Conservation (phyloP, 2,888 invertebrate genomes). For the Drosophila leonis region DNA sequence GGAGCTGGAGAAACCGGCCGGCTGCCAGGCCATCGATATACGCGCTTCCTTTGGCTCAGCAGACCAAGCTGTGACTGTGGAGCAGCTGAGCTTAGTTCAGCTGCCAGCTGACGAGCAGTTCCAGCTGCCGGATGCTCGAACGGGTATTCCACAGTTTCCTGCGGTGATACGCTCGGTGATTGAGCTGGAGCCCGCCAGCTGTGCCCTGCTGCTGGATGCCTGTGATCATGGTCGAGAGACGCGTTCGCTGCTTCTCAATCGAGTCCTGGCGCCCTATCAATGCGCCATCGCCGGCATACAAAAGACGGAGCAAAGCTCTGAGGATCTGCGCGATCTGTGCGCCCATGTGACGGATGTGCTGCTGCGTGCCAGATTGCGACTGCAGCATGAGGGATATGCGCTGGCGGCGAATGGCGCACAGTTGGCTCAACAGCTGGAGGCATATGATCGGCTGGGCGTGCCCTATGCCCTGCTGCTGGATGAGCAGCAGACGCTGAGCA, state of each 20-base stretch:
- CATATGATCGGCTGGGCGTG: conserved; percentile 87
- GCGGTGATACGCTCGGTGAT: conserved; percentile 81
- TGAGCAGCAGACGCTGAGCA: conserved; percentile 88
- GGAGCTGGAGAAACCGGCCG: conserved; percentile 7
- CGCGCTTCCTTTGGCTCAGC: conserved; percentile 89
- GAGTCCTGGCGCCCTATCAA: conserved; percentile 92
- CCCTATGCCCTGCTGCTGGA: conserved; percentile 91
- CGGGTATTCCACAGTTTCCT: conserved; percentile 55
- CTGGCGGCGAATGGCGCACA: conserved; percentile 65
- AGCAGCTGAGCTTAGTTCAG: conserved; percentile 86
- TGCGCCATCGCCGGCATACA: conserved; percentile 88
- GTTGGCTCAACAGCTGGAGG: conserved; percentile 51
- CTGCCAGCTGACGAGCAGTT: conserved; percentile 57
- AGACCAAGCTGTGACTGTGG: conserved; percentile 88
- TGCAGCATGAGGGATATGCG: conserved; percentile 48
- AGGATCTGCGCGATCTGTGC: conserved; percentile 87
- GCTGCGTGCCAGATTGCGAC: conserved; percentile 85
- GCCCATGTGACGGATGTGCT: conserved; percentile 87
- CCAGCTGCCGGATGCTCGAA: conserved; percentile 57
- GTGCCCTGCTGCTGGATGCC: conserved; percentile 86
- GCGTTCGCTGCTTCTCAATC: conserved; percentile 86
- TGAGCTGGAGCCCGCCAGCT: conserved; percentile 75
- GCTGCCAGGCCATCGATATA: conserved; percentile 87
- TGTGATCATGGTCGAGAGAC: conserved; percentile 86
- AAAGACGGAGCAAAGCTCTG: conserved; percentile 80